Percentiles rank a stretch among this genome's conserved stretches.
Conservation (phyloP, 2,888 invertebrate species). For the Artemia sinica region DNA sequence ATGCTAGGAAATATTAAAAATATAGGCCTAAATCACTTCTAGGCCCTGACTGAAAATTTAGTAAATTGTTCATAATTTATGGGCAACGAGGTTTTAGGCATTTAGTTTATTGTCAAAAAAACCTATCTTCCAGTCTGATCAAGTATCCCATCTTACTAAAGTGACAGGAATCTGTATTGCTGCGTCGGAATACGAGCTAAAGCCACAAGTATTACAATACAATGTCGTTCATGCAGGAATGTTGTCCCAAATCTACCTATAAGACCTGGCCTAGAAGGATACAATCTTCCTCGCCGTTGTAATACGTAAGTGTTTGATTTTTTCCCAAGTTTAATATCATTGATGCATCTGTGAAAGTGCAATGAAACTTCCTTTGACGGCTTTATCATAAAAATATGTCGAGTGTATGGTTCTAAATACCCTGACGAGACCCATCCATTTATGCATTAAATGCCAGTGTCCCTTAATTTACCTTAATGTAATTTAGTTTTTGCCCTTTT, state of each 20-base stretch:
- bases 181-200: constrained; percentile 82
- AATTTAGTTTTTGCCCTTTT: too few species aligned
- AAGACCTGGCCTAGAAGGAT: constrained; percentile 89
- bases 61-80: too few species aligned
- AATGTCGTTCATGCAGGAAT: constrained; percentile 82
- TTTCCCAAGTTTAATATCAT: neutral
- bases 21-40: too few species aligned
- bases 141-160: constrained; percentile 80
- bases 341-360: neutral
- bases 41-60: too few species aligned
- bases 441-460: neutral
- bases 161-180: constrained; percentile 88
- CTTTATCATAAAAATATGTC: too few species aligned
- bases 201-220: constrained; percentile 82
- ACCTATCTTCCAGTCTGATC: constrained; percentile 49
- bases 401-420: neutral
- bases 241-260: constrained; percentile 72
- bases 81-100: too few species aligned
- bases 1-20: too few species aligned
- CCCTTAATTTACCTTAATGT: too few species aligned
- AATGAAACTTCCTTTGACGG: neutral
- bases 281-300: constrained; percentile 83
- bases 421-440: neutral
- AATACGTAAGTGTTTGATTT: constrained; percentile 49
- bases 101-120: too few species aligned